Conservation (phyloP, 1,140 invertebrate genomes). For the Rhagoletis pomonella region DNA sequence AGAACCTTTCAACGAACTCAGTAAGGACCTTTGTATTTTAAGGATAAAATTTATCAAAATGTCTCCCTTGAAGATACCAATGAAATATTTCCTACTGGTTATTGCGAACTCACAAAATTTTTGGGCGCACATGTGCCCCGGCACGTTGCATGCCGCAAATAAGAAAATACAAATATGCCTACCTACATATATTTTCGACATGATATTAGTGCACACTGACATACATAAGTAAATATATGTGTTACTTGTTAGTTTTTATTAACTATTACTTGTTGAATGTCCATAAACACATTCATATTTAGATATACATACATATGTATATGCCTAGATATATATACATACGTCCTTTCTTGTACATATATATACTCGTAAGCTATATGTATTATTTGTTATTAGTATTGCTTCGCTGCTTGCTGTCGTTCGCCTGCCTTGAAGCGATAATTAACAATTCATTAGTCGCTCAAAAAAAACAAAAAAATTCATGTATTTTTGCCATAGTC, state of each 20-base stretch:
- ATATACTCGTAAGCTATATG: neutral
- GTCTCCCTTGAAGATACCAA: neutral
- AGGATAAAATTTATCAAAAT: too few species aligned
- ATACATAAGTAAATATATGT: slow-evolving; percentile 7
- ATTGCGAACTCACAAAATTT: neutral
- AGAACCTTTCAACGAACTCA: too few species aligned
- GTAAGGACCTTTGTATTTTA: too few species aligned
- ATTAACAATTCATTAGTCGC: slow-evolving; percentile 46
- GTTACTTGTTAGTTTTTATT: too few species aligned
- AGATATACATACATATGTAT: too few species aligned
- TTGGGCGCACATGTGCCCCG: neutral
- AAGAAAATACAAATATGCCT: slow-evolving; percentile 9
- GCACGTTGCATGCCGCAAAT: slow-evolving; percentile 41
- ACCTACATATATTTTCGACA: neutral
- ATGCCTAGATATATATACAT: neutral
- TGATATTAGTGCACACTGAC: too few species aligned
- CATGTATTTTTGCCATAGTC: neutral
- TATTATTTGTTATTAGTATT: neutral
- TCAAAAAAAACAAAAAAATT: neutral
- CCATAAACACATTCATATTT: too few species aligned
- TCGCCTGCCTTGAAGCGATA: slow-evolving; percentile 35
- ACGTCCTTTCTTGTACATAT: neutral
- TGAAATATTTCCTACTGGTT: neutral
- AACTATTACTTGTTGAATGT: too few species aligned
- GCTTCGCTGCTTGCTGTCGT: slow-evolving; percentile 1